Evolutionary conservation across 2,888 invertebrate species (phyloP).

Genomic region (Orthosia gothica): DNA sequence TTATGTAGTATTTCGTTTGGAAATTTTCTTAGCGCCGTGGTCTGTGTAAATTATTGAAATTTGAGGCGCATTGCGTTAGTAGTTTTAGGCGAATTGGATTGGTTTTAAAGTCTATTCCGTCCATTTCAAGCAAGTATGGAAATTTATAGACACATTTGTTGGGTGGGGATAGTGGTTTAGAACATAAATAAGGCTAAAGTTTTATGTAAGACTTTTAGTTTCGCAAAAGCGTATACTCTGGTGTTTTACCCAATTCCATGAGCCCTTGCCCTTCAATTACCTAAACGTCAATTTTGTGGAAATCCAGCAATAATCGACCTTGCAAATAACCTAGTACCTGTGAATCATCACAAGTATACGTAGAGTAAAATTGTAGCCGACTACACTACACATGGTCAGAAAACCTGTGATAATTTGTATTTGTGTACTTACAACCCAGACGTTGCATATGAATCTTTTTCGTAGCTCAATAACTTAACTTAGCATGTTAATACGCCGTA

Average conservation of each 20-base stretch:
- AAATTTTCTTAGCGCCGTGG: background rate
- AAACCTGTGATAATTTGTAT: background rate
- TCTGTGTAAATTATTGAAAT: conserved; percentile 30
- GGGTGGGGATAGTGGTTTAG: background rate
- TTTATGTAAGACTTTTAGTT: background rate
- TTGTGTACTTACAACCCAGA: background rate
- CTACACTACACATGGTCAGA: background rate
- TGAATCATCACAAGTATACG: too few species aligned
- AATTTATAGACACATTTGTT: background rate
- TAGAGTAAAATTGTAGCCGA: background rate
- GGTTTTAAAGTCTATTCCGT: conserved; percentile 12
- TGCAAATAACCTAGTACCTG: too few species aligned
- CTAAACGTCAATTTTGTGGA: background rate
- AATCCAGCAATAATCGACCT: too few species aligned
- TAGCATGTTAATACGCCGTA: background rate
- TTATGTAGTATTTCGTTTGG: conserved; percentile 14
- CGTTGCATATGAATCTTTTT: background rate
- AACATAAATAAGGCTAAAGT: background rate
- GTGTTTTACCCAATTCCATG: too few species aligned
- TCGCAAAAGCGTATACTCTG: background rate
- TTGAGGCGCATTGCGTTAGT: conserved; percentile 6
- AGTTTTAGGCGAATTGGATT: conserved; percentile 7
- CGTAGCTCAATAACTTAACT: background rate
- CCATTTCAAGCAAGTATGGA: conserved; percentile 13
- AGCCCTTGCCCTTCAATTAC: background rate